A percentile compares a stretch with the other conserved stretches of the same genome.
phyloP scores from a whole-genome alignment of 2,888 invertebrate genomes.

The Petrolisthes manimaculis region DNA sequence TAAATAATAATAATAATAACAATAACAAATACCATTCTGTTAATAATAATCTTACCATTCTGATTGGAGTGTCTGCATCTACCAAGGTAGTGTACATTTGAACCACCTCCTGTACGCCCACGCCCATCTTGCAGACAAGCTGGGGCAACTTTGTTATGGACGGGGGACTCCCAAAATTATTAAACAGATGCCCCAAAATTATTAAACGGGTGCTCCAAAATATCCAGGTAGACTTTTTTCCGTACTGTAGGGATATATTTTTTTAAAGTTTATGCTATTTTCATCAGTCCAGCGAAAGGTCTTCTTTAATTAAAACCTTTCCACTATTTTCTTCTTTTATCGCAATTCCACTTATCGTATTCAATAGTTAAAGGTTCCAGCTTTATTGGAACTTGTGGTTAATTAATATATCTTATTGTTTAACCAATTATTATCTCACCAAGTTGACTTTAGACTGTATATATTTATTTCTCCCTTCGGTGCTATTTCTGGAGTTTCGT shows the following conservation, averaged over 20 bases:
- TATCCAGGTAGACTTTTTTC: too few species aligned
- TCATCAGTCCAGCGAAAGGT: too few species aligned
- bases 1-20: not conserved
- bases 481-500: too few species aligned
- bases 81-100: slow-evolving; percentile 30
- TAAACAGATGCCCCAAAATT: not conserved
- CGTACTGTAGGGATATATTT: too few species aligned
- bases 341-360: not conserved
- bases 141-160: slow-evolving; percentile 29
- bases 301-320: too few species aligned
- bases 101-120: slow-evolving; percentile 35
- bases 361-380: not conserved
- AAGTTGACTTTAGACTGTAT: too few species aligned
- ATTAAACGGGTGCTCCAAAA: too few species aligned
- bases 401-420: too few species aligned
- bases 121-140: slow-evolving; percentile 21
- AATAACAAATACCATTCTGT: not conserved
- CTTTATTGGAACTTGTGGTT: too few species aligned
- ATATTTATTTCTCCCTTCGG: too few species aligned
- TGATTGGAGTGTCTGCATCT: not conserved
- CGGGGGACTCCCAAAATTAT: not conserved
- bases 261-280: too few species aligned
- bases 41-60: slow-evolving; percentile 6
- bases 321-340: not conserved
- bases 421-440: too few species aligned